phyloP scores from a whole-genome alignment of 2,888 invertebrate species.

The Epistrophe grossulariae region DNA sequence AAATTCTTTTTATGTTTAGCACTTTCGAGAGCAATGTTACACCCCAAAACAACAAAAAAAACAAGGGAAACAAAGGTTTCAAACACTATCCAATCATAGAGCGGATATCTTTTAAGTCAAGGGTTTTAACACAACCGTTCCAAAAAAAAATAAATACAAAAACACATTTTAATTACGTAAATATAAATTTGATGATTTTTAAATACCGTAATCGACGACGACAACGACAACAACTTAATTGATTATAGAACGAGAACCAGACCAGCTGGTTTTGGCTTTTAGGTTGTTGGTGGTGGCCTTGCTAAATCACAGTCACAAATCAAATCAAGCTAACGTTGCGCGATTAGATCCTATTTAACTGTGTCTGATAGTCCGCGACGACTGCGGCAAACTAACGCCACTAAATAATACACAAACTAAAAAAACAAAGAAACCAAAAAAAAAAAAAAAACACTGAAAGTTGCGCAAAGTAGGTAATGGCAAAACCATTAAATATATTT shows the following conservation, averaged over 20 bases:
- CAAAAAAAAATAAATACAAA: neutral
- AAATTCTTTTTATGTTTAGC: constrained; percentile 32
- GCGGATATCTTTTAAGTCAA: constrained; percentile 10
- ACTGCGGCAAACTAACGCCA: constrained; percentile 35
- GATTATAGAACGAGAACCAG: constrained; percentile 64
- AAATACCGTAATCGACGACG: constrained; percentile 28
- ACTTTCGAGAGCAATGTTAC: constrained; percentile 6
- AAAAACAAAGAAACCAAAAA: constrained; percentile 8
- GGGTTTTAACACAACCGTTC: constrained; percentile 6
- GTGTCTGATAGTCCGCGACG: constrained; percentile 2
- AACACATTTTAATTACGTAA: constrained; percentile 51
- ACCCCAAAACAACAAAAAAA: constrained; percentile 9
- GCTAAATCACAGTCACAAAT: constrained; percentile 38
- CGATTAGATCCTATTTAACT: constrained; percentile 52
- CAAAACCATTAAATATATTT: constrained; percentile 23
- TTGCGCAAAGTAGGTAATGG: constrained; percentile 43
- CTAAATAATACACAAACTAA: constrained; percentile 11
- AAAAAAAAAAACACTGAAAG: constrained; percentile 20
- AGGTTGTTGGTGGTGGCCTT: constrained; percentile 14
- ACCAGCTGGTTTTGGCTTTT: constrained; percentile 55
- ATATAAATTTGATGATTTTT: constrained; percentile 17
- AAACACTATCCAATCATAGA: constrained; percentile 30
- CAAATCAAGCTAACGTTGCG: constrained; percentile 3
- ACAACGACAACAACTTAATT: neutral
- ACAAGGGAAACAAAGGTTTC: constrained; percentile 12